Evolutionary conservation across 2,888 invertebrate genomes (phyloP).

Genomic region (Ametastegia equiseti): DNA sequence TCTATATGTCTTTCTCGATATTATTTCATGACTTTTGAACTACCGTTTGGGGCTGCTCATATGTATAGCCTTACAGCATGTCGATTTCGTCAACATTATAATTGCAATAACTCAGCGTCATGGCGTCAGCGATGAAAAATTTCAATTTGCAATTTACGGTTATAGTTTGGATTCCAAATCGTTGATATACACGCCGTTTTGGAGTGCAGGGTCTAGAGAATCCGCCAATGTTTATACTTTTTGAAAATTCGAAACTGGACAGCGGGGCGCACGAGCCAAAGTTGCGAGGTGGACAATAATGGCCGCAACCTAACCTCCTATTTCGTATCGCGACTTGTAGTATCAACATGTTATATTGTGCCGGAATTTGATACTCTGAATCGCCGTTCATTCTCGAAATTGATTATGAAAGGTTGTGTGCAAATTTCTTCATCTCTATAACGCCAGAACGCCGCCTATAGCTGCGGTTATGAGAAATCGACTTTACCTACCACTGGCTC

Average conservation of each 20-base stretch:
- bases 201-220: neutral
- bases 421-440: neutral
- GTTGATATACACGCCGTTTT: neutral
- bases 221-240: neutral
- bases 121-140: neutral
- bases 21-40: constrained; percentile 11
- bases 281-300: neutral
- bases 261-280: neutral
- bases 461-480: neutral
- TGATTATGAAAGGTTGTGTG: neutral
- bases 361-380: neutral
- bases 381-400: neutral
- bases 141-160: neutral
- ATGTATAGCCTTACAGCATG: neutral
- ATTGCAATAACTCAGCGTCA: neutral
- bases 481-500: neutral
- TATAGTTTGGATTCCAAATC: neutral
- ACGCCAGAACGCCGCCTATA: neutral
- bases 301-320: neutral
- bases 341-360: neutral
- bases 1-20: neutral
- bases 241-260: neutral
- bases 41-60: neutral
- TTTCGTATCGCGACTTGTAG: neutral
- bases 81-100: too few species aligned